These are phyloP conservation scores for Cryptocephalus primarius DNA, from an alignment of 2,888 invertebrate genomes.

Conservation along the genomic window DNA sequence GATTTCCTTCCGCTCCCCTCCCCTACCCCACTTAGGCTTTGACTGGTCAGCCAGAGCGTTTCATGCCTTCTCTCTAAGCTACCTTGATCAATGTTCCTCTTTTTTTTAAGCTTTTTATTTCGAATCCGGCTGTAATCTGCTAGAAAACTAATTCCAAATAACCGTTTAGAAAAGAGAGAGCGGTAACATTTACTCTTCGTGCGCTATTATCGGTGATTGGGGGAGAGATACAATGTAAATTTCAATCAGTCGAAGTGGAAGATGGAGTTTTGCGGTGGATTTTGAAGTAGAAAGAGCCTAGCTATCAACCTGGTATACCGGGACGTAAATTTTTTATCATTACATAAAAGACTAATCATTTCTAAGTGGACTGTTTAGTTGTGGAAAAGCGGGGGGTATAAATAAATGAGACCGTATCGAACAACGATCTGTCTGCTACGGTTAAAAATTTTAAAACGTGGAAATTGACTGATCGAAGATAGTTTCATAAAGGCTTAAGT, in stretches of 20 bases:
- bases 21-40: slow-evolving; percentile 13
- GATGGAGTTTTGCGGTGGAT: too few species aligned
- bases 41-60: slow-evolving; percentile 20
- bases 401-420: too few species aligned
- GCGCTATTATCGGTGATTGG: not conserved
- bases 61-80: slow-evolving; percentile 17
- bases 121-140: slow-evolving; percentile 11
- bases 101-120: slow-evolving; percentile 20
- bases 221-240: not conserved
- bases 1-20: slow-evolving; percentile 17
- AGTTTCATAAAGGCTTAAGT: too few species aligned
- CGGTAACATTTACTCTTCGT: not conserved
- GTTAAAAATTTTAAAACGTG: too few species aligned
- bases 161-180: slow-evolving; percentile 2
- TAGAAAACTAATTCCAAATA: slow-evolving; percentile 7
- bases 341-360: too few species aligned
- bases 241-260: not conserved
- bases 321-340: too few species aligned
- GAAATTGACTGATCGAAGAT: too few species aligned
- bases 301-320: too few species aligned
- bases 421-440: too few species aligned
- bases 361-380: too few species aligned
- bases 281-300: too few species aligned
- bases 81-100: slow-evolving; percentile 22
- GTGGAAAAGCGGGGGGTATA: too few species aligned